Percentiles rank a stretch among this genome's conserved stretches.
Conservation (phyloP, 23 tunicate species). For the Ascidia mentula region DNA sequence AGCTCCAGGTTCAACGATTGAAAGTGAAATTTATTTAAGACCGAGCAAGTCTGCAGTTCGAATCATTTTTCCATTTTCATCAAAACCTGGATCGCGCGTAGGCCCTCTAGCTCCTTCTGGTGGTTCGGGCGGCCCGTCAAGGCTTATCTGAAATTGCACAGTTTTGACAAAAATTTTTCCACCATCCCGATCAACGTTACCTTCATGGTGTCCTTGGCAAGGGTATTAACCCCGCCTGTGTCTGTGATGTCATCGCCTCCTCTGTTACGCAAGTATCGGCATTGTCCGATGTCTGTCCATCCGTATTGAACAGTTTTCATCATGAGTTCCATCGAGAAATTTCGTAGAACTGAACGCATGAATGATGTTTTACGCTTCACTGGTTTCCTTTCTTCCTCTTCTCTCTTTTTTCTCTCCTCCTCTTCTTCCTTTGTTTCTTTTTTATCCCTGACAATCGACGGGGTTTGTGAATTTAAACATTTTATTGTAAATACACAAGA, state of each 20-base stretch:
- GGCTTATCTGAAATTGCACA: conserved; percentile 2
- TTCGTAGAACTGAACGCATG: conserved; percentile 85
- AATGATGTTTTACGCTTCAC: conserved; percentile 72
- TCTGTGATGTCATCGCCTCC: conserved; percentile 70
- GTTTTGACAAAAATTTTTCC: not conserved
- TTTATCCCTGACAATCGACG: conserved; percentile 91
- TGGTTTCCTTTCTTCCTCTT: conserved; percentile 75
- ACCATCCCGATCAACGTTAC: not conserved
- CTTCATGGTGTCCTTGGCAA: conserved; percentile 67
- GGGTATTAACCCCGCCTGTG: conserved; percentile 36
- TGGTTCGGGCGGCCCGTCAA: conserved; percentile 7
- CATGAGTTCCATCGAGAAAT: conserved; percentile 95
- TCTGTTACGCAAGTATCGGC: conserved; percentile 78
- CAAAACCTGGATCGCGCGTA: conserved; percentile 58
- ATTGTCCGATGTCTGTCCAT: conserved; percentile 86
- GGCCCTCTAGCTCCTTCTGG: conserved; percentile 6
- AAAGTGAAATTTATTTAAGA: conserved; percentile 17
- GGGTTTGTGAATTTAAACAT: too few species aligned
- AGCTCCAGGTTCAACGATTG: too few species aligned
- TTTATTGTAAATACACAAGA: too few species aligned
- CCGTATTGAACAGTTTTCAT: conserved; percentile 95
- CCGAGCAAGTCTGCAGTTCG: conserved; percentile 90
- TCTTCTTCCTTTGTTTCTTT: conserved; percentile 61
- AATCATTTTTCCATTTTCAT: conserved; percentile 73
- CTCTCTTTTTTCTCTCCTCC: conserved; percentile 43